Conservation (phyloP, 2,113 vertebrate species). For the Bambusicola thoracicus region DNA sequence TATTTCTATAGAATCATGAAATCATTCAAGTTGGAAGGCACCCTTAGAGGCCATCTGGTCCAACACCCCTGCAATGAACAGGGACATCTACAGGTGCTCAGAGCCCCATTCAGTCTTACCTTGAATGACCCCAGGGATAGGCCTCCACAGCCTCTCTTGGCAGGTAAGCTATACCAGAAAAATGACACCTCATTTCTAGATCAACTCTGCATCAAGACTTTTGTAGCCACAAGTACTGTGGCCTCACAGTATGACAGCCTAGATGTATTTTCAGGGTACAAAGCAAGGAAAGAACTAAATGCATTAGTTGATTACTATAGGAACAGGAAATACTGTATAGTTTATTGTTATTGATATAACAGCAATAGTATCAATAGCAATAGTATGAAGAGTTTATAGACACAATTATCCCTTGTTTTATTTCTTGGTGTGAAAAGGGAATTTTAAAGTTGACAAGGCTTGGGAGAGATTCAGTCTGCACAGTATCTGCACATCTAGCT, state of each 20-base stretch:
- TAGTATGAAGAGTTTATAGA: neutral
- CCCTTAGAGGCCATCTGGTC: no score
- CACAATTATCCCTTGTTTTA: neutral
- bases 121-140: no score
- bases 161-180: no score
- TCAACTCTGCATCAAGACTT: neutral
- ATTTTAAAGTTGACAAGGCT: neutral
- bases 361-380: neutral
- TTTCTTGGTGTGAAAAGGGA: neutral
- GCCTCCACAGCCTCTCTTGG: no score
- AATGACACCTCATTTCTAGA: neutral
- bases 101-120: no score
- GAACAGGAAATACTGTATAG: neutral
- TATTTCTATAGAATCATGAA: no score
- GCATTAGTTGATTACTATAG: neutral
- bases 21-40: no score
- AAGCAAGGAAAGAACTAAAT: neutral
- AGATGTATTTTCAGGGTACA: neutral
- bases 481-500: neutral
- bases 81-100: no score
- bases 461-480: neutral
- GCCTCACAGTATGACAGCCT: neutral
- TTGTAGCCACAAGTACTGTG: neutral
- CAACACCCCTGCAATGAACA: no score
- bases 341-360: neutral